Evolutionary conservation across 2,888 invertebrate genomes (phyloP).

Genomic region (Reticulitermes lucifugus): DNA sequence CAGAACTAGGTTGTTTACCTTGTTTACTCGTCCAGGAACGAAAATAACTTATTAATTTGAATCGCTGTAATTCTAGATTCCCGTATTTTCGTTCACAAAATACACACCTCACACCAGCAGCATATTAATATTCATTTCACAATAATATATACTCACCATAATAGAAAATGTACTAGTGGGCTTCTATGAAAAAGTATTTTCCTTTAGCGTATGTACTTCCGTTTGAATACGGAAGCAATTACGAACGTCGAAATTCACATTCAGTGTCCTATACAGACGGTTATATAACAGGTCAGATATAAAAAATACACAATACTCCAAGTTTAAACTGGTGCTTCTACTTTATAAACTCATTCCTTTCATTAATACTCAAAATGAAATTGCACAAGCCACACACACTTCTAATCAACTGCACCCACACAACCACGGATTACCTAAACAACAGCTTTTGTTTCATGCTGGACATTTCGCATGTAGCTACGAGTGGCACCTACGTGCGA

Average conservation of each 20-base stretch:
- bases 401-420: not conserved
- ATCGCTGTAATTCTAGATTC: not conserved
- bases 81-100: slow-evolving; percentile 16
- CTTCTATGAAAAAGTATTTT: not conserved
- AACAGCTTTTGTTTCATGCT: not conserved
- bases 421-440: not conserved
- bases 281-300: not conserved
- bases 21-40: slow-evolving; percentile 21
- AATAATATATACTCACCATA: slow-evolving; percentile 14
- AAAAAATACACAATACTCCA: not conserved
- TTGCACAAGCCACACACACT: not conserved
- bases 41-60: not conserved
- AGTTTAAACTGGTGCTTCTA: not conserved
- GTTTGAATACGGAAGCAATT: slow-evolving; percentile 14
- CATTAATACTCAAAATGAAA: not conserved
- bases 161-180: slow-evolving; percentile 27
- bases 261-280: not conserved
- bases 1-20: slow-evolving; percentile 23
- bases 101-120: slow-evolving; percentile 20
- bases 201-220: slow-evolving; percentile 1
- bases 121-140: slow-evolving; percentile 38
- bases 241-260: not conserved
- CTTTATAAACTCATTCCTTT: not conserved
- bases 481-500: not conserved
- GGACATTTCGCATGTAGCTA: not conserved